phyloP scores from a whole-genome alignment of 37 sponge, comb jelly and placozoan genomes.

The Axinella damicornis region DNA sequence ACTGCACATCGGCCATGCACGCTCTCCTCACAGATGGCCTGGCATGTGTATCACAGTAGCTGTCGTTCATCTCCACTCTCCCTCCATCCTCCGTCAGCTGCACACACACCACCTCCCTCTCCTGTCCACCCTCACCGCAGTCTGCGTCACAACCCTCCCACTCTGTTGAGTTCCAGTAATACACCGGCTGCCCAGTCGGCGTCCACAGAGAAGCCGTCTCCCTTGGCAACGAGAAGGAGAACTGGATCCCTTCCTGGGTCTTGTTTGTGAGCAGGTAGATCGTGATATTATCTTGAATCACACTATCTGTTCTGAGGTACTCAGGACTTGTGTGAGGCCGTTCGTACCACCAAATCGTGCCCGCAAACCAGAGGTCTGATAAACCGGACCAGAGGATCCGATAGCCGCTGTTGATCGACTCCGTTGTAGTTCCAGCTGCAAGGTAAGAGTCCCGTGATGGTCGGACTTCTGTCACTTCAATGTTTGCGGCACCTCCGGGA shows the following conservation, averaged over 20 bases:
- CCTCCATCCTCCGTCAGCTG: neutral
- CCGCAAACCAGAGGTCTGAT: neutral
- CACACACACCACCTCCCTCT: conserved; percentile 21
- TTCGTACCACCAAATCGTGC: conserved; percentile 28
- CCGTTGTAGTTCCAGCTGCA: neutral
- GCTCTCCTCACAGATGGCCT: neutral
- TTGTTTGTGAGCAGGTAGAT: conserved; percentile 19
- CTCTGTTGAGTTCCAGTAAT: conserved; percentile 2
- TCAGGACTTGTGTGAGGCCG: neutral
- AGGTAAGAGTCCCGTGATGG: conserved; percentile 14
- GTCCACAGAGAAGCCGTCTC: neutral
- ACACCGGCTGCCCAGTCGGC: neutral
- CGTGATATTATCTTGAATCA: conserved; percentile 10
- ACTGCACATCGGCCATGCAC: conserved; percentile 18
- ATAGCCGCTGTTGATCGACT: conserved; percentile 6
- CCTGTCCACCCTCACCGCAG: conserved; percentile 6
- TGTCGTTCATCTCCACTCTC: neutral
- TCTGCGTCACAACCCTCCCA: conserved; percentile 14
- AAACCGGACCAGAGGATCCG: neutral
- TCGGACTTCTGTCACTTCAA: neutral
- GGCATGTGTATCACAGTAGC: neutral
- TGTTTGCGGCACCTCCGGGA: conserved; percentile 35
- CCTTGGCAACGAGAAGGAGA: conserved; percentile 12
- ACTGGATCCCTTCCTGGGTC: conserved; percentile 9
- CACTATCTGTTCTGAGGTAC: conserved; percentile 23